Conservation (phyloP, 1,140 invertebrate genomes). For the Gryon sp. region DNA sequence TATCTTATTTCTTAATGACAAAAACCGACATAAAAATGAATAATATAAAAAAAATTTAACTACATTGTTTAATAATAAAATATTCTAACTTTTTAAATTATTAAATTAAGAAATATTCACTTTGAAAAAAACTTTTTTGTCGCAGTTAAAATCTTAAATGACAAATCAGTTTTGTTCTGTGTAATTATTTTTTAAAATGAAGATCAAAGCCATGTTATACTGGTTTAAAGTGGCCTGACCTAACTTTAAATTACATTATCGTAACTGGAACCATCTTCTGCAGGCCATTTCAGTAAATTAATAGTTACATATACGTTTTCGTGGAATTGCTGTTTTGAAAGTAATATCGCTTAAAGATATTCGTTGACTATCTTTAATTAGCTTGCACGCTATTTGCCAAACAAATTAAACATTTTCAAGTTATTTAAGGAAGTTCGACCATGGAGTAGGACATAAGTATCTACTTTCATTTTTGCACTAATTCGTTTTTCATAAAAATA, state of each 20-base stretch:
- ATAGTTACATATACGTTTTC: constrained; percentile 10
- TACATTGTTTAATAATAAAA: too few relatives aligned
- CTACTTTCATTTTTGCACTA: too few relatives aligned
- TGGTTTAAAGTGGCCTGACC: constrained; percentile 3
- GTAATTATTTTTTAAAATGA: background rate
- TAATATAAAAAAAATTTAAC: too few relatives aligned
- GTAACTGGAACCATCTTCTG: constrained; percentile 1
- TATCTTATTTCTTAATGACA: too few relatives aligned
- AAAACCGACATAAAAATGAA: too few relatives aligned
- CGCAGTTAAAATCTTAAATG: too few relatives aligned
- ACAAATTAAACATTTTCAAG: background rate
- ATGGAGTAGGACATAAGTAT: too few relatives aligned
- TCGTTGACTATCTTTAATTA: constrained; percentile 7
- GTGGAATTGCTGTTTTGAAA: background rate
- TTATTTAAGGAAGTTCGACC: too few relatives aligned
- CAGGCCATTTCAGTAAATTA: constrained; percentile 4
- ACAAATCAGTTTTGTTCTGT: background rate
- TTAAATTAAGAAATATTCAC: too few relatives aligned
- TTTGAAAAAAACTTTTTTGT: too few relatives aligned
- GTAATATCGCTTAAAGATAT: constrained; percentile 5
- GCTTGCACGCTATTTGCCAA: background rate
- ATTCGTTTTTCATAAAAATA: too few relatives aligned
- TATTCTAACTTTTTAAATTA: too few relatives aligned
- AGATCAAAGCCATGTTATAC: background rate
- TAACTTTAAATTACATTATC: constrained; percentile 22